Conservation (phyloP, 2,113 vertebrate species). For the Ochotona princeps region DNA sequence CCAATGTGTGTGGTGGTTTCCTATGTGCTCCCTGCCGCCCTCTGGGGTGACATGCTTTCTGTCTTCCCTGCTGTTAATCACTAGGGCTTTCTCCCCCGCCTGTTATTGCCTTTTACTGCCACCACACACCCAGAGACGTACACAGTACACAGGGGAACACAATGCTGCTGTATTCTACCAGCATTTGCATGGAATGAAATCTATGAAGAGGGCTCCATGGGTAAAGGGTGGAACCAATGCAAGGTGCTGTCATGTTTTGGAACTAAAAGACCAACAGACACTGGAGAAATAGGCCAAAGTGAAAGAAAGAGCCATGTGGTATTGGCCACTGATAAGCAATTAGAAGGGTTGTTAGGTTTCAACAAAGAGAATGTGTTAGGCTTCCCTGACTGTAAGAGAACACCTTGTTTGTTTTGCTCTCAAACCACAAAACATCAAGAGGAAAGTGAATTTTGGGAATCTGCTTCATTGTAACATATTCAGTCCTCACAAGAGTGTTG, state of each 20-base stretch:
- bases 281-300: background rate
- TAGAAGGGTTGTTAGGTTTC: background rate
- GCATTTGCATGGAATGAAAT: background rate
- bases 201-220: background rate
- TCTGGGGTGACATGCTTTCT: rapidly evolving
- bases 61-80: background rate
- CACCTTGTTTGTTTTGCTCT: background rate
- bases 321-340: background rate
- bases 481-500: background rate
- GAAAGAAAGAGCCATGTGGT: background rate
- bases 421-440: background rate
- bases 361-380: background rate
- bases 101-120: background rate
- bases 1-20: rapidly evolving
- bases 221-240: background rate
- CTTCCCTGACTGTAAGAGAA: background rate
- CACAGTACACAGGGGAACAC: background rate
- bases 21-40: background rate
- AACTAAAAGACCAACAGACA: background rate
- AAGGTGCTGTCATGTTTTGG: background rate
- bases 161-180: background rate
- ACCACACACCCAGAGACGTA: background rate
- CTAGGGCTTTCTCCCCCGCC: background rate
- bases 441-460: background rate
- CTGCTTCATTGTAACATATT: background rate